Percentiles rank a stretch among this genome's conserved stretches.
Conservation (phyloP, 2,888 invertebrate species). For the Nephrotoma flavescens region DNA sequence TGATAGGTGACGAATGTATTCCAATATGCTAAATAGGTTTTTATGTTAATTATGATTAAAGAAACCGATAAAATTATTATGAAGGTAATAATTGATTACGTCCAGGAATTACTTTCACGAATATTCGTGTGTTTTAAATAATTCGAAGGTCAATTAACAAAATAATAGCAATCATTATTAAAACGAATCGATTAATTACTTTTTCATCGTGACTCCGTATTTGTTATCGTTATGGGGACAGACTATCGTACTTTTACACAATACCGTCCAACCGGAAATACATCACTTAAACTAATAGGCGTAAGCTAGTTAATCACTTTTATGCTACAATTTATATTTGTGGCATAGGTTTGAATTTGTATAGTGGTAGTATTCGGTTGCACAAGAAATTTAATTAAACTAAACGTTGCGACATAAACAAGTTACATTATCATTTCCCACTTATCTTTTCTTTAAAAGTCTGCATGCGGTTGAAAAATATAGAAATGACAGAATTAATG, state of each 20-base stretch:
- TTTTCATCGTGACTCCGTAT: neutral
- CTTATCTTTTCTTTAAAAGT: neutral
- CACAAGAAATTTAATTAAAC: no score
- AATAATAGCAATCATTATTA: neutral
- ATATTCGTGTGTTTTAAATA: neutral
- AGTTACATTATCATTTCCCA: neutral
- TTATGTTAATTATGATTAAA: neutral
- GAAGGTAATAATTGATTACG: neutral
- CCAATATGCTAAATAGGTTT: neutral
- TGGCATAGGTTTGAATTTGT: neutral
- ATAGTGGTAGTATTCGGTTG: neutral
- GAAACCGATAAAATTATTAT: neutral
- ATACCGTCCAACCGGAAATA: neutral
- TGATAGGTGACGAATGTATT: neutral
- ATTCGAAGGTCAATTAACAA: neutral
- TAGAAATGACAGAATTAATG: neutral
- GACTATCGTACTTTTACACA: neutral
- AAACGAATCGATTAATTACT: neutral
- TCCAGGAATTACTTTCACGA: neutral
- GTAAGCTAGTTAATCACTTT: neutral
- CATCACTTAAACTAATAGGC: neutral
- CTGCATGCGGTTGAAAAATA: neutral
- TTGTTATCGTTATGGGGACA: neutral
- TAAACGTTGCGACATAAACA: no score
- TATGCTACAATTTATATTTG: neutral